These are phyloP conservation scores for Didymodactylos carnosus DNA, from an alignment of 2,888 invertebrate genomes.

Conservation along the genomic window DNA sequence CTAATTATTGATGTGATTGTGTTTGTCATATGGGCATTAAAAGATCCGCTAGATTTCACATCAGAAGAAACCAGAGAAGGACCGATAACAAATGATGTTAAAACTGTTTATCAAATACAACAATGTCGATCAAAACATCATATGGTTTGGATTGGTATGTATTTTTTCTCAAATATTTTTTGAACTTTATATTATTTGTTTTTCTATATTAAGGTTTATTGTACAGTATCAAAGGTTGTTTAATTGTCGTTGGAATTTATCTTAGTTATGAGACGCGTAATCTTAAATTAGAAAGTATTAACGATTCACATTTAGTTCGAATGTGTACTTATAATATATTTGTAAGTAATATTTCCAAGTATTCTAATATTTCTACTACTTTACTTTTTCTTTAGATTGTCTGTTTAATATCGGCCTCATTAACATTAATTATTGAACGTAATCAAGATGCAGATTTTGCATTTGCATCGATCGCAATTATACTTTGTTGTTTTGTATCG, in stretches of 20 bases:
- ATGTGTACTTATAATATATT: conserved; percentile 99
- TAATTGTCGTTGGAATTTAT: conserved; percentile 86
- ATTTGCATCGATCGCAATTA: conserved; percentile 76
- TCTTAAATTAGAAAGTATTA: conserved; percentile 78
- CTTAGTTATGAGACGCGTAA: conserved; percentile 93
- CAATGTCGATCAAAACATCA: conserved; percentile 9
- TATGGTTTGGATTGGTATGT: conserved; percentile 11
- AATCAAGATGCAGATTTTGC: conserved; percentile 94
- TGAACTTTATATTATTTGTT: no score
- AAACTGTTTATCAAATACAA: background rate
- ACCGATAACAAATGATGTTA: conserved; percentile 2
- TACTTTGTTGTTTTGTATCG: conserved; percentile 88
- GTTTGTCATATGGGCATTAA: conserved; percentile 68
- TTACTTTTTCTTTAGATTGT: conserved; percentile 39
- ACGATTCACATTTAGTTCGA: conserved; percentile 90
- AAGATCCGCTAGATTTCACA: conserved; percentile 55
- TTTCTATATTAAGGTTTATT: no score
- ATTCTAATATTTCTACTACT: background rate
- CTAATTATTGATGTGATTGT: conserved; percentile 66
- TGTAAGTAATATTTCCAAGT: conserved; percentile 43
- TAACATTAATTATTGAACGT: conserved; percentile 82
- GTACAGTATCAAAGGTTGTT: conserved; percentile 85
- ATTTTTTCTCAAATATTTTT: no score
- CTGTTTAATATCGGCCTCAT: conserved; percentile 89
- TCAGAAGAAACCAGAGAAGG: background rate